phyloP scores from a whole-genome alignment of 2,113 vertebrate species.

The Nerophis lumbriciformis region DNA sequence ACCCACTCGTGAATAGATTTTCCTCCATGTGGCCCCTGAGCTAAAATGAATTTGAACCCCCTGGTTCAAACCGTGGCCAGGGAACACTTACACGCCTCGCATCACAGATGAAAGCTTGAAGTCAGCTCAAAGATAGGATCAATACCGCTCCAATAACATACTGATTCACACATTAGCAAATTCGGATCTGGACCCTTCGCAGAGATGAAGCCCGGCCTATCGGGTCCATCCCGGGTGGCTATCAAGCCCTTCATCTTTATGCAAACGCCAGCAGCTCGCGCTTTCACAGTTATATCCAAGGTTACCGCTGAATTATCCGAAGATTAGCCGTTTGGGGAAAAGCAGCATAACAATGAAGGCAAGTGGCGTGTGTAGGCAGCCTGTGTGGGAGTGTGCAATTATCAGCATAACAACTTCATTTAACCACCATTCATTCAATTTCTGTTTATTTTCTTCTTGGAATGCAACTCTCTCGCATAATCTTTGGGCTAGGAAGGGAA shows the following conservation, averaged over 20 bases:
- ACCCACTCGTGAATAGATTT: no score
- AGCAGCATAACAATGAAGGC: not conserved
- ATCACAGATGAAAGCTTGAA: constrained; percentile 43
- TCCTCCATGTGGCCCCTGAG: no score
- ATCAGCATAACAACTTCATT: constrained; percentile 41
- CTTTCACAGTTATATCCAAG: constrained; percentile 46
- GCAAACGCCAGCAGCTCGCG: constrained; percentile 42
- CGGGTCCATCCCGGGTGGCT: constrained; percentile 30
- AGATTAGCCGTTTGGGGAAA: constrained; percentile 17
- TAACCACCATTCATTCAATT: constrained; percentile 50
- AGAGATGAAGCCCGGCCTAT: constrained; percentile 11
- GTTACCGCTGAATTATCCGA: constrained; percentile 44
- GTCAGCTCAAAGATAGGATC: constrained; percentile 51
- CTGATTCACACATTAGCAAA: constrained; percentile 61
- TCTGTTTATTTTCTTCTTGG: constrained; percentile 12
- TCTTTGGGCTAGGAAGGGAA: constrained; percentile 22
- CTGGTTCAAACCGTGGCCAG: no score
- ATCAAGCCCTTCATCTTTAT: constrained; percentile 48
- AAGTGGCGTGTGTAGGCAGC: constrained; percentile 15
- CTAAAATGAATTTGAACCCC: no score
- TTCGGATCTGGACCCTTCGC: constrained; percentile 22
- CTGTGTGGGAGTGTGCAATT: constrained; percentile 25
- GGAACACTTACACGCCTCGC: constrained; percentile 5
- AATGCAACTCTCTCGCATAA: constrained; percentile 42
- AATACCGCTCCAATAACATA: constrained; percentile 53